These are phyloP conservation scores for Drosophila subquinaria DNA, from an alignment of 2,888 invertebrate genomes.

Conservation along the genomic window DNA sequence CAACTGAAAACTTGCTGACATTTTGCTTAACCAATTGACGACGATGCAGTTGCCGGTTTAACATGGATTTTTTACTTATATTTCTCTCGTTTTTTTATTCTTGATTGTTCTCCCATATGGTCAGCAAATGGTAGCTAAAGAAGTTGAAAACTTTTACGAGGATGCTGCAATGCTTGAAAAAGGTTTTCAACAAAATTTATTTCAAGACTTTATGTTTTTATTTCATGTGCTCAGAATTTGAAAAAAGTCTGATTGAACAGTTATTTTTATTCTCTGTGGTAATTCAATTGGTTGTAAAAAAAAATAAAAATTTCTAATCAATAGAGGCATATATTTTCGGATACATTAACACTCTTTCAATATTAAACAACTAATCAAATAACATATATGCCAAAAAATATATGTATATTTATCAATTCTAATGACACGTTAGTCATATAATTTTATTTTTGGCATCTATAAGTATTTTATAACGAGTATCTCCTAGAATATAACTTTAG, in stretches of 20 bases:
- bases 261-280: background rate
- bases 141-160: slow-evolving; percentile 17
- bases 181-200: slow-evolving; percentile 1
- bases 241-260: background rate
- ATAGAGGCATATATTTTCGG: too few species aligned
- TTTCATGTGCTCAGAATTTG: background rate
- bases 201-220: slow-evolving; percentile 11
- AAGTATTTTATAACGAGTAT: too few species aligned
- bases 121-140: slow-evolving; percentile 10
- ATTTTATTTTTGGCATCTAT: background rate
- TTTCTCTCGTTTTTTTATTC: background rate
- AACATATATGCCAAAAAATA: background rate
- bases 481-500: background rate
- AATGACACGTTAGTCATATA: background rate
- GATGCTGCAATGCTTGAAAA: background rate
- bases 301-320: background rate
- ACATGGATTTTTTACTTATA: slow-evolving; percentile 6
- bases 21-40: slow-evolving; percentile 63
- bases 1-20: slow-evolving; percentile 73
- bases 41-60: slow-evolving; percentile 50
- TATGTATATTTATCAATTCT: too few species aligned
- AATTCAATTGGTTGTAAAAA: background rate
- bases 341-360: too few species aligned
- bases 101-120: slow-evolving; percentile 17
- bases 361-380: too few species aligned